These are phyloP conservation scores for Himalopsyche japonica DNA, from an alignment of 2,888 invertebrate species.

Conservation along the genomic window DNA sequence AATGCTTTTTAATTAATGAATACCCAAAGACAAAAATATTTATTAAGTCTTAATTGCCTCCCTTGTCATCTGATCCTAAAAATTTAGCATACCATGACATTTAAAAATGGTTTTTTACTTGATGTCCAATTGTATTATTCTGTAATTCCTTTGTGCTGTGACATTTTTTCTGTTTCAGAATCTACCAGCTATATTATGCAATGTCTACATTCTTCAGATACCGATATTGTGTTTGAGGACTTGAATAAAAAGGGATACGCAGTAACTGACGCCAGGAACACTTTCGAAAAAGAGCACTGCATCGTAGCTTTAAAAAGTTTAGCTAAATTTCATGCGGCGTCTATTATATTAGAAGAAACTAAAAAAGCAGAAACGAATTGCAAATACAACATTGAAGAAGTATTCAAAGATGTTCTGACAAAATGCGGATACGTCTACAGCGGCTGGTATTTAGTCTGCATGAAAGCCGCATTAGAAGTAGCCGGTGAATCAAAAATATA, in stretches of 20 bases:
- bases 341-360: constrained; percentile 39
- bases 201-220: constrained; percentile 14
- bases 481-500: constrained; percentile 39
- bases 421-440: constrained; percentile 27
- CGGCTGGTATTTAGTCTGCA: constrained; percentile 45
- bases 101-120: too few relatives aligned
- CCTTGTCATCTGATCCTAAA: too few relatives aligned
- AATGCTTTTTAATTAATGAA: too few relatives aligned
- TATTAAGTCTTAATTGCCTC: too few relatives aligned
- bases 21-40: too few relatives aligned
- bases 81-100: too few relatives aligned
- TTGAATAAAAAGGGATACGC: constrained; percentile 25
- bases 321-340: constrained; percentile 38
- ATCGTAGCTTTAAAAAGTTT: constrained; percentile 25
- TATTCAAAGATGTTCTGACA: constrained; percentile 33
- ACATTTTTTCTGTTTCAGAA: constrained; percentile 6
- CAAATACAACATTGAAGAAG: constrained; percentile 34
- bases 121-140: too few relatives aligned
- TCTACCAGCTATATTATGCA: constrained; percentile 5
- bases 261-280: constrained; percentile 21
- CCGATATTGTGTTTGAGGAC: constrained; percentile 37
- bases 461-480: constrained; percentile 40
- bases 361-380: constrained; percentile 1
- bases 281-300: constrained; percentile 36
- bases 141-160: background rate